Evolutionary conservation across 1,140 invertebrate genomes (phyloP).

Genomic region (Calliphora vicina): DNA sequence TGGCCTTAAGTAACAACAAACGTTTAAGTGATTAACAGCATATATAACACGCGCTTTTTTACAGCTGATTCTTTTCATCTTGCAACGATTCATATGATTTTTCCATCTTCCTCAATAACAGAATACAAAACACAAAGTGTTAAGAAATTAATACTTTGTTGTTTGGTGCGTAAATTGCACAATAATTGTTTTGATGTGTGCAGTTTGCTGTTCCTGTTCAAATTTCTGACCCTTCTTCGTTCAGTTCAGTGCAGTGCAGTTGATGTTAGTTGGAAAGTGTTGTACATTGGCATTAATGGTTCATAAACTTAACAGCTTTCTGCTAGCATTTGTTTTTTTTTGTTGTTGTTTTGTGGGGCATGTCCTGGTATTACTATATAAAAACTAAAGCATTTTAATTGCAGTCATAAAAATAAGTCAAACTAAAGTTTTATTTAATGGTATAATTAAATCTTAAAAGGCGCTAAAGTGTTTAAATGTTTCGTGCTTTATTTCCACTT

Average conservation of each 20-base stretch:
- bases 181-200: constrained; percentile 24
- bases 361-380: constrained; percentile 12
- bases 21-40: constrained; percentile 34
- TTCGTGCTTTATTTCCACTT: background rate
- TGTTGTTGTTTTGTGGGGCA: constrained; percentile 12
- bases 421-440: background rate
- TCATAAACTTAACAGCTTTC: constrained; percentile 21
- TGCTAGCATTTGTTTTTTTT: too few species aligned
- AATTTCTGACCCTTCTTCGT: background rate
- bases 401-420: constrained; percentile 29
- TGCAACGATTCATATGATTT: background rate
- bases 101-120: background rate
- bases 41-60: constrained; percentile 26
- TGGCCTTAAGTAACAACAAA: constrained; percentile 22
- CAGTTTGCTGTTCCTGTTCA: background rate
- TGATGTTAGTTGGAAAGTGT: background rate
- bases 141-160: constrained; percentile 35
- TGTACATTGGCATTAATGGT: constrained; percentile 9
- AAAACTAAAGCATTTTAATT: constrained; percentile 35
- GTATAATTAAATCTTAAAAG: constrained; percentile 29
- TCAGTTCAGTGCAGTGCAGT: background rate
- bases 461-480: constrained; percentile 28
- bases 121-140: background rate
- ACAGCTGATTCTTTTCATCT: background rate
- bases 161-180: constrained; percentile 31